Percentiles rank a stretch among this genome's conserved stretches.
Conservation (phyloP, 2,797 vertebrate genomes). For the Phyllotis vaccarum region DNA sequence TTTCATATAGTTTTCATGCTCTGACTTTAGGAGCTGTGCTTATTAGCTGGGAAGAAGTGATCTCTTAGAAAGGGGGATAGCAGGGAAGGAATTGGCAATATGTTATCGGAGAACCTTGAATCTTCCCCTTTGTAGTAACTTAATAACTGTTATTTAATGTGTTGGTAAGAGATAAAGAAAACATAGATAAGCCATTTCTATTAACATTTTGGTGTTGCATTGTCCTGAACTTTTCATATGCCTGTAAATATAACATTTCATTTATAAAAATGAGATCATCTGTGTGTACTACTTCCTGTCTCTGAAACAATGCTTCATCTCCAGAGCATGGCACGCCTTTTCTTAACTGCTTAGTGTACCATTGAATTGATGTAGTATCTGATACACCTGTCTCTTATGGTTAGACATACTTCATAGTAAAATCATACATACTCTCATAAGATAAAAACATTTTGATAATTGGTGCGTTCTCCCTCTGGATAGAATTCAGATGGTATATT, state of each 20-base stretch:
- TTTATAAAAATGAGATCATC: not conserved
- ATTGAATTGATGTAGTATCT: not conserved
- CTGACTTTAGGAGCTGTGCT: not conserved
- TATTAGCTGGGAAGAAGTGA: not conserved
- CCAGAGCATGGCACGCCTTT: not conserved
- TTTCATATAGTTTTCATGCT: slow-evolving; percentile 4
- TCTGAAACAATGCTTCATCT: not conserved
- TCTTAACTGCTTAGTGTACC: not conserved
- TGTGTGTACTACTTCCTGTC: not conserved
- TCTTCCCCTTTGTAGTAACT: slow-evolving; percentile 54
- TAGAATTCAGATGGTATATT: slow-evolving; percentile 34
- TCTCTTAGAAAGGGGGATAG: not conserved
- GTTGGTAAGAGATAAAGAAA: slow-evolving; percentile 51
- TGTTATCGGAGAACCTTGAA: slow-evolving; percentile 1
- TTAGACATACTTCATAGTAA: slow-evolving; percentile 27
- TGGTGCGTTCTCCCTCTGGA: not conserved
- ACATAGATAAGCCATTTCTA: slow-evolving; percentile 14
- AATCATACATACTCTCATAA: not conserved
- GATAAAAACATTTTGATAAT: slow-evolving; percentile 1
- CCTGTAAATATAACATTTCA: not conserved
- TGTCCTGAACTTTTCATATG: not conserved
- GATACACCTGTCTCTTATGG: not conserved
- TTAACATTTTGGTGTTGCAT: slow-evolving; percentile 17
- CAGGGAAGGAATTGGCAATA: slow-evolving; percentile 19
- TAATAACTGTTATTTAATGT: not conserved